These are phyloP conservation scores for Agonum fuliginosum DNA, from an alignment of 2,888 invertebrate genomes.

Conservation along the genomic window DNA sequence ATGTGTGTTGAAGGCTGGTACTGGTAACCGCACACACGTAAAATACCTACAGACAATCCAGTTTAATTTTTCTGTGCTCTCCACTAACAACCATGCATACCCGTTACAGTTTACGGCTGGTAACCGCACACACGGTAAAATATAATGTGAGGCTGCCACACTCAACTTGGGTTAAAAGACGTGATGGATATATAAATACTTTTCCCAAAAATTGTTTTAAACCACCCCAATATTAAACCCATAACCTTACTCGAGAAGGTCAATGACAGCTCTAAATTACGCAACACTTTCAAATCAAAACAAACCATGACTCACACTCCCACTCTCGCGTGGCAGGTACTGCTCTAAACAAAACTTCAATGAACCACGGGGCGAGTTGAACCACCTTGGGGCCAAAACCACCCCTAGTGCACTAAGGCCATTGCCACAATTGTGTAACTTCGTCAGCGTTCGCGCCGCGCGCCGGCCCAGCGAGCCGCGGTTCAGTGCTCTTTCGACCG, in stretches of 20 bases:
- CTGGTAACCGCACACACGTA: no score
- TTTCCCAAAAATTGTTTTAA: no score
- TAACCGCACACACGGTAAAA: no score
- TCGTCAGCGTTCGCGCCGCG: constrained; percentile 9
- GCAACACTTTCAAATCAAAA: neutral
- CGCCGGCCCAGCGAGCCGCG: neutral
- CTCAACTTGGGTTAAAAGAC: no score
- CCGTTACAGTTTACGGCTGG: no score
- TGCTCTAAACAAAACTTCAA: neutral
- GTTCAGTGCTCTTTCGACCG: constrained; percentile 47
- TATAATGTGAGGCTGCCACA: no score
- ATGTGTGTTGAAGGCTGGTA: no score
- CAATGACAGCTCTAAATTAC: neutral
- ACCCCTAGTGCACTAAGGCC: constrained; percentile 27
- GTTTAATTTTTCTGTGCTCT: no score
- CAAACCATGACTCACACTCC: neutral
- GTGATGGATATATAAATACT: no score
- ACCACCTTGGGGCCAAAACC: no score
- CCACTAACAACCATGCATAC: no score
- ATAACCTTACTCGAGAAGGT: neutral
- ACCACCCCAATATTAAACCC: neutral
- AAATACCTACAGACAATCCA: no score
- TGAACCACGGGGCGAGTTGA: neutral
- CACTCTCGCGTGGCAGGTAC: neutral
- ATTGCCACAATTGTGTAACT: constrained; percentile 42